Base-by-base conservation (phyloP, 2,113 vertebrate genomes). In the Recurvirostra avosetta region DNA sequence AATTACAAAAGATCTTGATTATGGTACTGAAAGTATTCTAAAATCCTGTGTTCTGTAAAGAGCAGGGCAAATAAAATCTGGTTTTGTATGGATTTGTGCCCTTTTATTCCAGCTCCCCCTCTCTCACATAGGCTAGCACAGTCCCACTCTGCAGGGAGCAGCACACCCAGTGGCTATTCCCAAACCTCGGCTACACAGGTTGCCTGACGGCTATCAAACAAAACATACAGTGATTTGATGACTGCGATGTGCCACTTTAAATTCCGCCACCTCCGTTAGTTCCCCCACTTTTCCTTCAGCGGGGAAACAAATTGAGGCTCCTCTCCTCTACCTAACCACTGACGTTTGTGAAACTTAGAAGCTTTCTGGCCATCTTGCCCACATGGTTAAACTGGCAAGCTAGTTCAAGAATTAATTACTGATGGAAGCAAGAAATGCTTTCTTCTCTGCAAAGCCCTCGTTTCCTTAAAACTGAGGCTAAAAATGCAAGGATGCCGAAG, bases 141-240 rank as follows among this genome's bases (percentile, higher is more conserved):
- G 32, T 32, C 65, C 74, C 1, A 3, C 27, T 14, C 1, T 2
- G 73, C 65, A 45, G 27, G 32, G 14, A 87, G 27, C 3, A 0
- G 13, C 27, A 32, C 20, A 36, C 63, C 36, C 38, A 15, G 36
- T 43, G 53, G 12, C 53, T 36, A 1, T 36, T 41, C 45, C 53
- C 32, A 77, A 43, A 29, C 38, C 38, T 61, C 0, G 5, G 14
- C 8, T 26, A 34, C 4, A 5, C 8, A 2, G 34, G 17, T 36
- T 53, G 38, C 38, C 63, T 32, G 61, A 12, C 3, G 4, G 38
- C 55, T 59, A 32, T 36, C 55, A 32, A n/a, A 52, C 2, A 3
- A 68, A 87, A 55, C 2, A 1, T 43, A 25, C 2, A 4, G 27
- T 61, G 73, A 58, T 30, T 20, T 43, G 63, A 77, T 41, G 26